phyloP scores from a whole-genome alignment of 1,140 invertebrate genomes.

The Drosophila albomicans region DNA sequence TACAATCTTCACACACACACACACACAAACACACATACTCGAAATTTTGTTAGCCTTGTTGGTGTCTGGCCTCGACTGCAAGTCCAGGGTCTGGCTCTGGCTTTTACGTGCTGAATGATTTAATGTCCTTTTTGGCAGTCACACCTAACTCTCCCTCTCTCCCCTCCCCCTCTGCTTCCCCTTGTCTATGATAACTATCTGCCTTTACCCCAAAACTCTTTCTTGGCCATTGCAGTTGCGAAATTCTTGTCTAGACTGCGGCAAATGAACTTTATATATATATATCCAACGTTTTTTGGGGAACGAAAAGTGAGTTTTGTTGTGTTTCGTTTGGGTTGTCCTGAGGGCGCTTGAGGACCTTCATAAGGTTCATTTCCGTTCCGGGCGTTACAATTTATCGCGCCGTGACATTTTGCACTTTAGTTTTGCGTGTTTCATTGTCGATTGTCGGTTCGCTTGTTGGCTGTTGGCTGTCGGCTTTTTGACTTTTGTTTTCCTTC shows the following conservation, averaged over 20 bases:
- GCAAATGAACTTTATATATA: constrained; percentile 71
- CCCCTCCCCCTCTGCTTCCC: background rate
- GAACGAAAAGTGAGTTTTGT: constrained; percentile 72
- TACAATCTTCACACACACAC: constrained; percentile 22
- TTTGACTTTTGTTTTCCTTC: constrained; percentile 27
- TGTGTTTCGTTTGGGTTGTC: constrained; percentile 8
- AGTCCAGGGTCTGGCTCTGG: constrained; percentile 34
- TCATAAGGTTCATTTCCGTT: constrained; percentile 56
- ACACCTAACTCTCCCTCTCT: constrained; percentile 37
- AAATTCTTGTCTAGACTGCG: constrained; percentile 78
- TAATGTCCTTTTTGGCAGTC: constrained; percentile 81
- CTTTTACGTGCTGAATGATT: constrained; percentile 76
- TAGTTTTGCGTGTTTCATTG: constrained; percentile 49
- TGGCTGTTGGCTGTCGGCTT: constrained; percentile 23
- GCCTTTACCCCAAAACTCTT: background rate
- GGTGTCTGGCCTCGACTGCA: constrained; percentile 63
- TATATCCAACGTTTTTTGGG: constrained; percentile 5
- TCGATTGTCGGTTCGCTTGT: constrained; percentile 4
- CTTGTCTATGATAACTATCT: background rate
- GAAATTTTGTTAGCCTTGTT: constrained; percentile 60
- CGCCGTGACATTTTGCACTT: constrained; percentile 80
- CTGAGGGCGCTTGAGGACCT: constrained; percentile 61
- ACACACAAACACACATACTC: constrained; percentile 37
- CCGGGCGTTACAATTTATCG: constrained; percentile 72
- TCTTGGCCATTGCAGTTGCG: constrained; percentile 60